Evolutionary conservation across 1,140 invertebrate genomes (phyloP), one percentile per base, ranked within the genome.

Genomic region (Homalodisca vitripennis): DNA sequence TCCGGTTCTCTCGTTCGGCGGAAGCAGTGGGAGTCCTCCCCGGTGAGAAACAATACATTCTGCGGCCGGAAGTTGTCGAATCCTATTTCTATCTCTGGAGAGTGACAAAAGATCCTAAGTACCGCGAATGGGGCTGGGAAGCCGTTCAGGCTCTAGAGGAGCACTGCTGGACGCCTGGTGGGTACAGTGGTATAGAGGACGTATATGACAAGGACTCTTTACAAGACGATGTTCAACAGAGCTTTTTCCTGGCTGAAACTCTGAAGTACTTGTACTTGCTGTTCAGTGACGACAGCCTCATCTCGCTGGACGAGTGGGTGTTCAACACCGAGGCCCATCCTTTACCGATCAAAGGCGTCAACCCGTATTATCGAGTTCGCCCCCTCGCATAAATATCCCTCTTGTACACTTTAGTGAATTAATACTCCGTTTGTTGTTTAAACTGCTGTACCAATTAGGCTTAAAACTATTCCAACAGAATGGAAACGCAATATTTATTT

Each of bases 161-260:
- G 79, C 85, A 98, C 80, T 99, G 97, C 78, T 85, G 92, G 73
- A 92, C 93, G 29, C 89, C 93, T 12, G 92, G 91, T 71, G 98
- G 98, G 3, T 99, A 93, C 80, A 90, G 93, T 12, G 98, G 98
- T 13, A 84, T 99, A 26, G 88, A 90, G 73, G 97, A 99, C 83
- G 98, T 99, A 34, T 98, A 99, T 82, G 85, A 89, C 75, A 80
- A 85, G 70, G 86, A 90, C 73, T 88, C 94, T 17, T 85, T 87
- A 60, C 94, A 98, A 78, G 98, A 99, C 82, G 96, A 99, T 79
- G 97, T 98, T 41, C 96, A 98, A 78, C 98, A 99, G 81, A 98
- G 95, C 82, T 99, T 96, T 85, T 98, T 98, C 83, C 85, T 99
- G 66, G 98, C 98, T n/a, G 97, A 97, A 99, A 83, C 98, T 97